Percentiles rank a stretch among this genome's conserved stretches.
Evolutionary conservation across 2,888 invertebrate species (phyloP).

Genomic region (Apotomis turbidana): DNA sequence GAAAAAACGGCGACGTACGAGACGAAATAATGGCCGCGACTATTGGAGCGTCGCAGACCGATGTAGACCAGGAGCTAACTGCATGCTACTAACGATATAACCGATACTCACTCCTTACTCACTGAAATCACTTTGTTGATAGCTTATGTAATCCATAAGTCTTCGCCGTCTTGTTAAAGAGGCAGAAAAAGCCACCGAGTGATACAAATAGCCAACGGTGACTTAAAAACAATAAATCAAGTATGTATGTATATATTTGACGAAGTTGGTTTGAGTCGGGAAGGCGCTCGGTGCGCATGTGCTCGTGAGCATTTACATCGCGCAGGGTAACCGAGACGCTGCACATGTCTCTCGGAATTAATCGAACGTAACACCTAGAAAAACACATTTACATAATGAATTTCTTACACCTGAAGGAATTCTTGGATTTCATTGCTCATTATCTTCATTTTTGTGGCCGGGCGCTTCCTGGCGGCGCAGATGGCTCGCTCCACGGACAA

Average conservation of each 20-base stretch:
- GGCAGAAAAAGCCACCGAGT: too few relatives aligned
- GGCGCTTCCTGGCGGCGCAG: conserved; percentile 10
- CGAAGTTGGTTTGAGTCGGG: background rate
- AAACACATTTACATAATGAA: conserved; percentile 35
- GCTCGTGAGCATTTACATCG: conserved; percentile 29
- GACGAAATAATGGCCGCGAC: conserved; percentile 67
- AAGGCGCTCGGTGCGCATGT: background rate
- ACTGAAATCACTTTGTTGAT: too few relatives aligned
- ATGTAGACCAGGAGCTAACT: conserved; percentile 47
- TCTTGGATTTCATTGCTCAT: conserved; percentile 38
- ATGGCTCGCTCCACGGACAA: conserved; percentile 1
- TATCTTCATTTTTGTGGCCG: conserved; percentile 29
- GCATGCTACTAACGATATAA: conserved; percentile 1
- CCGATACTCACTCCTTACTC: too few relatives aligned
- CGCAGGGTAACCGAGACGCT: conserved; percentile 15
- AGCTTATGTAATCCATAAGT: too few relatives aligned
- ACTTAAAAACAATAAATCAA: too few relatives aligned
- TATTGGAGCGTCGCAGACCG: conserved; percentile 72
- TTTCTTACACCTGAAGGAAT: conserved; percentile 32
- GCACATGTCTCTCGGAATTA: conserved; percentile 41
- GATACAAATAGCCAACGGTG: too few relatives aligned
- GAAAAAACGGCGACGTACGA: conserved; percentile 47
- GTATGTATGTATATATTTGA: background rate
- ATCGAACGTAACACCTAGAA: conserved; percentile 41
- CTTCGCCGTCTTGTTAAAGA: too few relatives aligned